Conservation (phyloP, 1,140 invertebrate genomes). For the Megalonaias nervosa region DNA sequence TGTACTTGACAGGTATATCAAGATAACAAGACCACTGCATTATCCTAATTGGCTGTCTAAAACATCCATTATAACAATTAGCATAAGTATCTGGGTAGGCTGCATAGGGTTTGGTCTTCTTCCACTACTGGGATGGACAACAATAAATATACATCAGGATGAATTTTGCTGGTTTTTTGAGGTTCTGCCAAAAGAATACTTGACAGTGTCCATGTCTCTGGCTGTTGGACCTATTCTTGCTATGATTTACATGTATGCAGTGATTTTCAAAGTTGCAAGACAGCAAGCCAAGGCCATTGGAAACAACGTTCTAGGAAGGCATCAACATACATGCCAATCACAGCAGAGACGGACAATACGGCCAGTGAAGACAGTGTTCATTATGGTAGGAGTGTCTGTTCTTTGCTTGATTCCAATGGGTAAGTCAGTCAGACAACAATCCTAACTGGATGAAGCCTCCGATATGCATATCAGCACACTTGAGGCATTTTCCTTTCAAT, state of each 20-base stretch:
- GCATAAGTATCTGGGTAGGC: conserved; percentile 9
- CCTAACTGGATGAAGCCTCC: background rate
- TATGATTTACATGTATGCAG: conserved; percentile 13
- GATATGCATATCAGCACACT: background rate
- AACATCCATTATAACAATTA: conserved; percentile 16
- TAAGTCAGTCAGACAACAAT: conserved; percentile 8
- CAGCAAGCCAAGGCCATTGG: conserved; percentile 1
- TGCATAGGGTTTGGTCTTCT: conserved; percentile 25
- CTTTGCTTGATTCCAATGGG: conserved; percentile 27
- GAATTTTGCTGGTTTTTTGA: conserved; percentile 33
- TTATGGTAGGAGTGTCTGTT: conserved; percentile 21
- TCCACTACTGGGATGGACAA: conserved; percentile 27
- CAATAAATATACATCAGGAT: background rate
- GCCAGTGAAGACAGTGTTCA: conserved; percentile 20
- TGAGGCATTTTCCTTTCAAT: background rate
- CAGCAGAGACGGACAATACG: conserved; percentile 12
- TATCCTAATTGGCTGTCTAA: conserved; percentile 17
- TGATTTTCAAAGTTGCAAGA: conserved; percentile 9
- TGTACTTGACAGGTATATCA: conserved; percentile 28
- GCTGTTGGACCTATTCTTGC: background rate
- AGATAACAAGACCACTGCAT: conserved; percentile 20
- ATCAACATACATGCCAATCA: background rate
- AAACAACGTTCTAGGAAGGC: background rate
- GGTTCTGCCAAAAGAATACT: conserved; percentile 21
- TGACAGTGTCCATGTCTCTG: conserved; percentile 17